Conservation (phyloP, 2,888 invertebrate genomes). For the Eupithecia pulchellata region DNA sequence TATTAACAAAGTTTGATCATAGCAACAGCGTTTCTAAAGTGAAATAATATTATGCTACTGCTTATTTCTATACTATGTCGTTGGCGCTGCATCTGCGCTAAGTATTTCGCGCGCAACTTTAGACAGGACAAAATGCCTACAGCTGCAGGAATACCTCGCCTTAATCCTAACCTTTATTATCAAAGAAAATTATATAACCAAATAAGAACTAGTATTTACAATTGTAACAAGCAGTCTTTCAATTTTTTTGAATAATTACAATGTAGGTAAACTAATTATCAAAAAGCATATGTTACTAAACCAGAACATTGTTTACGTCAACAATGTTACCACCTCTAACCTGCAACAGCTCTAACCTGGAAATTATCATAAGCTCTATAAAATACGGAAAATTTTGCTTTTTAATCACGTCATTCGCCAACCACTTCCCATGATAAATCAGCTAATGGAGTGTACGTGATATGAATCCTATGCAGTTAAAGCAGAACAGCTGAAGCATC, state of each 20-base stretch:
- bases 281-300: neutral
- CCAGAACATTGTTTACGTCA: neutral
- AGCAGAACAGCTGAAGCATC: constrained; percentile 23
- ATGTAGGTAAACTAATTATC: neutral
- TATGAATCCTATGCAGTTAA: constrained; percentile 52
- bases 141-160: too few relatives aligned
- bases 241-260: neutral
- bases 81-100: too few relatives aligned
- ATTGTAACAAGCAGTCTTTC: neutral
- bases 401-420: constrained; percentile 55
- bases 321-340: neutral
- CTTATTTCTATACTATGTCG: too few relatives aligned
- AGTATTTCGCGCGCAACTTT: too few relatives aligned
- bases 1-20: too few relatives aligned
- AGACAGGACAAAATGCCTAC: too few relatives aligned
- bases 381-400: constrained; percentile 50
- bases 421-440: constrained; percentile 69
- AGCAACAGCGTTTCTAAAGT: too few relatives aligned
- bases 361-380: constrained; percentile 36
- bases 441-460: constrained; percentile 72
- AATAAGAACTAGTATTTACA: too few relatives aligned
- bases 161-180: too few relatives aligned
- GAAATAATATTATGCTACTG: too few relatives aligned
- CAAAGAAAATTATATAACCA: too few relatives aligned
- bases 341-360: constrained; percentile 14